Evolutionary conservation across 2,113 vertebrate species (phyloP).

Genomic region (Percopsis transmontana): DNA sequence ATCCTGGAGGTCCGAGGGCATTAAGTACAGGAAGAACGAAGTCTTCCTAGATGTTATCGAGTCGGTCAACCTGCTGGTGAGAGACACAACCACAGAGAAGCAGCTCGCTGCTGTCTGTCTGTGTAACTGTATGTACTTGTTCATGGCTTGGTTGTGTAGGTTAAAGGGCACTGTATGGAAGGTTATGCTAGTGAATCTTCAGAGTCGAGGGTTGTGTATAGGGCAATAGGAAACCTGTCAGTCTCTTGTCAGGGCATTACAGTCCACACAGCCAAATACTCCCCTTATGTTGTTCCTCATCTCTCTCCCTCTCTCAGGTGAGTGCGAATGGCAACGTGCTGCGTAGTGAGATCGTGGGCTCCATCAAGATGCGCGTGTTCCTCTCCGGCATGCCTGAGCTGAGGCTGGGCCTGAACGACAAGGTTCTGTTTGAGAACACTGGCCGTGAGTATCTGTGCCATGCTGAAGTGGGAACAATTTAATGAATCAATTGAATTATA

Average conservation of each 20-base stretch:
- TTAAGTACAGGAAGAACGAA: conserved; percentile 91
- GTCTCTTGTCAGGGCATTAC: too few species aligned
- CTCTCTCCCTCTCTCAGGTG: conserved; percentile 70
- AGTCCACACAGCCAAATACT: conserved; percentile 34
- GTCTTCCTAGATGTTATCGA: conserved; percentile 92
- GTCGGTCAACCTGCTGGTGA: conserved; percentile 89
- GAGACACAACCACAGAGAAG: conserved; percentile 20
- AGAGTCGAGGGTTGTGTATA: too few species aligned
- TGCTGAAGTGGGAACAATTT: neutral
- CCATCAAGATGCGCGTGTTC: conserved; percentile 91
- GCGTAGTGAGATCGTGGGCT: conserved; percentile 89
- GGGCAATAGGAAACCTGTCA: too few species aligned
- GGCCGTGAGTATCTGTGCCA: conserved; percentile 86
- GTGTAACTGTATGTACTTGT: too few species aligned
- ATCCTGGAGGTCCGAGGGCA: conserved; percentile 90
- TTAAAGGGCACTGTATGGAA: too few species aligned
- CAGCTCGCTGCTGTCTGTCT: too few species aligned
- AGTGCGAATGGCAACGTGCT: conserved; percentile 89
- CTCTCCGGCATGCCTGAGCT: conserved; percentile 90
- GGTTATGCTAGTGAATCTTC: too few species aligned
- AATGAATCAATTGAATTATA: too few species aligned
- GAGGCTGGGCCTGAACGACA: conserved; percentile 87
- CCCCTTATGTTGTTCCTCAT: neutral
- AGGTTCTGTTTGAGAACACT: conserved; percentile 91
- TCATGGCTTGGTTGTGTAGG: too few species aligned